phyloP scores from a whole-genome alignment of 2,888 invertebrate genomes.

The Eupithecia dodoneata region DNA sequence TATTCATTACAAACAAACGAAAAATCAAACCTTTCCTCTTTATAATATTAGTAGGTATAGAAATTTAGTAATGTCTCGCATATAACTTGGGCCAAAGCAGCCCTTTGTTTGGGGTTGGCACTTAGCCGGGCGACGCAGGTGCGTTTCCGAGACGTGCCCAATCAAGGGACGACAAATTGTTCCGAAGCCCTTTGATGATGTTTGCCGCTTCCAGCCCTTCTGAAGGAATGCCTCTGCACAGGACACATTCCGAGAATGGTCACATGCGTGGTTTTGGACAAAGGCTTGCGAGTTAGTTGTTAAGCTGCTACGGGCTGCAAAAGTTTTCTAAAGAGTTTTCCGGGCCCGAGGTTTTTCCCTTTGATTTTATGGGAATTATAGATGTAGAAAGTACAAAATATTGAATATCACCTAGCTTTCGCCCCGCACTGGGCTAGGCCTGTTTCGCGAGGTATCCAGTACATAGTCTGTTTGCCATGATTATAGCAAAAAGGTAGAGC shows the following conservation, averaged over 20 bases:
- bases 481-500: no score
- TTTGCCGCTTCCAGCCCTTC: constrained; percentile 59
- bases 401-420: not conserved
- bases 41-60: no score
- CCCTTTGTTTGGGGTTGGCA: constrained; percentile 74
- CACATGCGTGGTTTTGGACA: constrained; percentile 14
- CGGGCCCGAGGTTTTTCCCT: not conserved
- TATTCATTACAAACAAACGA: no score
- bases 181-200: constrained; percentile 72
- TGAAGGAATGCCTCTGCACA: constrained; percentile 49
- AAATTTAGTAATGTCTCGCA: no score
- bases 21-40: no score
- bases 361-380: not conserved
- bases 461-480: no score
- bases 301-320: not conserved
- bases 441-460: no score
- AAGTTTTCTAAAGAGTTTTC: not conserved
- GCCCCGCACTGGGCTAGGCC: no score
- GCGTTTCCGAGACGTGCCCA: constrained; percentile 65
- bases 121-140: constrained; percentile 75
- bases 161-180: constrained; percentile 76
- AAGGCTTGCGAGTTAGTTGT: constrained; percentile 1
- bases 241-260: constrained; percentile 5
- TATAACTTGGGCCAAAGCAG: constrained; percentile 45
- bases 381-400: not conserved